Base-by-base conservation (phyloP, 2,113 vertebrate species). In the Hyaena hyaena region DNA sequence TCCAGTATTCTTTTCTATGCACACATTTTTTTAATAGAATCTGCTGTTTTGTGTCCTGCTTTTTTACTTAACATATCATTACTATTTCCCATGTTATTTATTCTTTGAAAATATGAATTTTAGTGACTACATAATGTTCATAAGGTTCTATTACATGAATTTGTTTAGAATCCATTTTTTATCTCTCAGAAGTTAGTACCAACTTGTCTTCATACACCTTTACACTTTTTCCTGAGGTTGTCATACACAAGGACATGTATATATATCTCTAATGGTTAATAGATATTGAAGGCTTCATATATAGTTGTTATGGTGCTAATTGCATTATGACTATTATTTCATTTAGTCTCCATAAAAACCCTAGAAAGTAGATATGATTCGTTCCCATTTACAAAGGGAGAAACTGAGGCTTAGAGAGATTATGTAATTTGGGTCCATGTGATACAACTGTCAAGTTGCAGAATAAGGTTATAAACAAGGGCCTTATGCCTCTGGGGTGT, bases 151-250 rank as follows among this genome's bases (percentile, higher is more conserved):
- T 71, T 92, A 68, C 7, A 31, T 33, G 53, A 10, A 31, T 94
- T 95, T 86, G 82, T 65, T 94, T 94, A 96, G 50, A 90, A 86
- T 65, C 5, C 8, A 83, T 23, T 88, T 84, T 81, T 95, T 48
- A 50, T 65, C 10, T 93, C 45, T 92, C 16, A 94, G n/a, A 93
- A 92, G 33, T 58, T 82, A 86, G 45, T 95, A 19, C 48, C 26
- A 74, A 48, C 48, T 88, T 90, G 55, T 84, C 17, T 10, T 69
- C 7, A 1, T 79, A 58, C 65, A n/a, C 48, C 16, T 96, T 79
- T 80, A 53, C 35, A 81, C 83, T 82, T 68, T 94, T 87, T 79
- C 45, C 43, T 89, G 28, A 21, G 28, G 16, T 90, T 82, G 94
- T 90, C 33, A 76, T n/a, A 31, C 6, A 7, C 12, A 69, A 4